Percentiles rank a stretch among this genome's conserved stretches.
Conservation (phyloP, 2,888 invertebrate genomes). For the Zaprionus lineosus region DNA sequence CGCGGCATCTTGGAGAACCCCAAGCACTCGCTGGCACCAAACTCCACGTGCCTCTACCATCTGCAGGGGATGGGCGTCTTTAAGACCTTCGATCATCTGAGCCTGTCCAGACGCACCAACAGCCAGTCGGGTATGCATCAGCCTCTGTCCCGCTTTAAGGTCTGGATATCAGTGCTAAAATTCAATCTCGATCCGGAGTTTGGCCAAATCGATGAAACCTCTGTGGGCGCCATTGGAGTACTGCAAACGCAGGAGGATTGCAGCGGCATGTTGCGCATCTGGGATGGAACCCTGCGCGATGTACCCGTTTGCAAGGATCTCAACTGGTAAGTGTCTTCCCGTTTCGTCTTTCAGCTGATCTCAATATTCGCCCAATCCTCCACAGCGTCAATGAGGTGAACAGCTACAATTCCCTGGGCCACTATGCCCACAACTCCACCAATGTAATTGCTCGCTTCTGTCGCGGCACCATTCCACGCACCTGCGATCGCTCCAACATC, state of each 20-base stretch:
- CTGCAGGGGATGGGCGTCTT: slow-evolving; percentile 87
- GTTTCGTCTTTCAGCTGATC: not conserved
- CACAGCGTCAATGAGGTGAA: slow-evolving; percentile 49
- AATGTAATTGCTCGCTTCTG: slow-evolving; percentile 92
- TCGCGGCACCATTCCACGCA: slow-evolving; percentile 90
- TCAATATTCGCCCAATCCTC: not conserved
- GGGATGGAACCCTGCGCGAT: slow-evolving; percentile 92
- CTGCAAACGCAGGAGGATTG: slow-evolving; percentile 88
- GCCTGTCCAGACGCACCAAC: slow-evolving; percentile 84
- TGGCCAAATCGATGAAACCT: slow-evolving; percentile 81
- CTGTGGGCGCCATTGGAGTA: slow-evolving; percentile 81
- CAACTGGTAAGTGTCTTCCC: slow-evolving; percentile 87
- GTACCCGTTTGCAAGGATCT: slow-evolving; percentile 91
- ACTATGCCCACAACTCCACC: slow-evolving; percentile 87
- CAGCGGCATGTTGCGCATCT: slow-evolving; percentile 91
- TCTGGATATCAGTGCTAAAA: slow-evolving; percentile 93
- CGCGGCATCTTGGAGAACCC: slow-evolving; percentile 92
- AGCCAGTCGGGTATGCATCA: slow-evolving; percentile 80
- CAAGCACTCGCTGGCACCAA: slow-evolving; percentile 92
- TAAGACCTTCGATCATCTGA: slow-evolving; percentile 84
- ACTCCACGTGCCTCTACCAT: slow-evolving; percentile 94
- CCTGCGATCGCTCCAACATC: slow-evolving; percentile 91
- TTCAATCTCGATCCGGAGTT: slow-evolving; percentile 90
- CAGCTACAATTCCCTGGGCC: slow-evolving; percentile 67
- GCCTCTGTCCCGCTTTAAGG: slow-evolving; percentile 88